A percentile compares a stretch with the other conserved stretches of the same genome.
These are phyloP conservation scores for Harpalus rufipes DNA, from an alignment of 2,888 invertebrate genomes.

Conservation along the genomic window DNA sequence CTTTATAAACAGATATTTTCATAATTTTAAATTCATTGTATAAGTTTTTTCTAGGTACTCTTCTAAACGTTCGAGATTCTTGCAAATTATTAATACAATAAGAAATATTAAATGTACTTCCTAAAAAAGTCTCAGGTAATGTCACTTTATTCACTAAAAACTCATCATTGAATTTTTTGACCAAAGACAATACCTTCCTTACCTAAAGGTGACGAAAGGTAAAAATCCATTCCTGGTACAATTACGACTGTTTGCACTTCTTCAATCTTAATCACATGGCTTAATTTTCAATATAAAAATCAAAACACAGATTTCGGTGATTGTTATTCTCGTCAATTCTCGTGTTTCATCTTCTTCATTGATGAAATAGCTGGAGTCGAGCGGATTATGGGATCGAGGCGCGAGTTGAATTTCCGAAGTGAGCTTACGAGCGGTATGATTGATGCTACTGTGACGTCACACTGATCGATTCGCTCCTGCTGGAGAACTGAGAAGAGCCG, in stretches of 20 bases:
- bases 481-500: neutral
- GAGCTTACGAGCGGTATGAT: slow-evolving; percentile 48
- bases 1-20: no score
- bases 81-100: no score
- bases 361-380: slow-evolving; percentile 49
- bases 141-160: no score
- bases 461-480: slow-evolving; percentile 38
- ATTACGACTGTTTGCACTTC: neutral
- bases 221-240: neutral
- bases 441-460: slow-evolving; percentile 47
- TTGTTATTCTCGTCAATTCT: slow-evolving; percentile 36
- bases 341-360: slow-evolving; percentile 50
- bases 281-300: slow-evolving; percentile 38
- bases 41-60: no score
- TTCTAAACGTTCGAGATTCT: no score
- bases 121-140: no score
- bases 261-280: neutral
- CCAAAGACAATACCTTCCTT: no score
- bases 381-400: slow-evolving; percentile 47
- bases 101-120: no score
- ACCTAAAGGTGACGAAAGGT: no score
- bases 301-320: slow-evolving; percentile 8
- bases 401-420: slow-evolving; percentile 53
- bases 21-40: no score
- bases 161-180: no score